phyloP scores from a whole-genome alignment of 2,113 vertebrate species.

The Cephalopterus ornatus region DNA sequence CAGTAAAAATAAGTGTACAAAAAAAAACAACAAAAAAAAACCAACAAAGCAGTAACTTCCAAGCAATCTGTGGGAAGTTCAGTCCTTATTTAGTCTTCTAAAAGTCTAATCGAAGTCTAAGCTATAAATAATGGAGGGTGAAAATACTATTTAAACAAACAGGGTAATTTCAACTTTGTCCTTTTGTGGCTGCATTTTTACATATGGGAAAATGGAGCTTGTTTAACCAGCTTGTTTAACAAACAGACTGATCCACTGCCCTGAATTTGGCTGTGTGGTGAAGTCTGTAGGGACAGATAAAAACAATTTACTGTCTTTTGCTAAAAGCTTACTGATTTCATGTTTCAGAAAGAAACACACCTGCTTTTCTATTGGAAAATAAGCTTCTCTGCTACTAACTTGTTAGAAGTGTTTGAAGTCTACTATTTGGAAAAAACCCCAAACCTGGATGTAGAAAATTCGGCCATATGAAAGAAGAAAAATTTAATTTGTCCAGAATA shows the following conservation, averaged over 20 bases:
- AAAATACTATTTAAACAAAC: neutral
- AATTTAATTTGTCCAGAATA: neutral
- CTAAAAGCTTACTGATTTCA: neutral
- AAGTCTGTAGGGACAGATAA: neutral
- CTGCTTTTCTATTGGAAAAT: neutral
- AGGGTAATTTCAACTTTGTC: neutral
- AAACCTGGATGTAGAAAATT: neutral
- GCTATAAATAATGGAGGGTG: neutral
- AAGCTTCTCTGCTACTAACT: neutral
- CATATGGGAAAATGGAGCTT: neutral
- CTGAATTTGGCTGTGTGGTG: neutral
- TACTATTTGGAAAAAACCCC: neutral
- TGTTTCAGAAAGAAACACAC: neutral
- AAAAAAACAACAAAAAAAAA: neutral
- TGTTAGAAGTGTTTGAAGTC: neutral
- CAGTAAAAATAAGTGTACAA: neutral
- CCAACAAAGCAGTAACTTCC: neutral
- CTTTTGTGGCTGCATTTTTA: neutral
- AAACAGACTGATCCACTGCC: neutral
- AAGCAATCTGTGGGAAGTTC: neutral
- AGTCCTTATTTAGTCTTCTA: neutral
- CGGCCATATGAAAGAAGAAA: neutral
- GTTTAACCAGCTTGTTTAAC: neutral
- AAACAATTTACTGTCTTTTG: neutral
- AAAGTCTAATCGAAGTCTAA: neutral